Evolutionary conservation across 2,888 invertebrate species (phyloP).

Genomic region (Lasioglossum zephyrum): DNA sequence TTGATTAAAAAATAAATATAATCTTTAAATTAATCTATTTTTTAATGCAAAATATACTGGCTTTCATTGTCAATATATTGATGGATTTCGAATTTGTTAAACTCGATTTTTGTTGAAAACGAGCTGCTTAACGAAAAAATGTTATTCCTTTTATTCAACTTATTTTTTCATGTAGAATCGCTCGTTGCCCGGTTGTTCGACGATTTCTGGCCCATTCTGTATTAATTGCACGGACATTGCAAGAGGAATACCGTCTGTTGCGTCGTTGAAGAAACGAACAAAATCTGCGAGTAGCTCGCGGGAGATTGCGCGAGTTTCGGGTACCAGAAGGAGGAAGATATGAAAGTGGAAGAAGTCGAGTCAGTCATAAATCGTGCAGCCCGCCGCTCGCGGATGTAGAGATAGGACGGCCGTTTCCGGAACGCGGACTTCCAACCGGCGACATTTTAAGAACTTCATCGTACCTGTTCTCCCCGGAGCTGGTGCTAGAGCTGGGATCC

Average conservation of each 20-base stretch:
- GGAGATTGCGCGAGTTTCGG: conserved; percentile 58
- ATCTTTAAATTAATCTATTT: no score
- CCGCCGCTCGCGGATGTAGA: conserved; percentile 77
- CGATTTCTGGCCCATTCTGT: no score
- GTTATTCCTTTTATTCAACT: no score
- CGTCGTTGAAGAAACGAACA: conserved; percentile 9
- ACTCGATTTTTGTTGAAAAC: no score
- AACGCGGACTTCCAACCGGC: conserved; percentile 61
- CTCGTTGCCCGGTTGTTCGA: no score
- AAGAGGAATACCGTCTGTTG: background rate
- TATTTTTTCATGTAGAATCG: no score
- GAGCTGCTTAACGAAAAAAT: no score
- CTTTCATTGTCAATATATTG: no score
- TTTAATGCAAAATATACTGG: no score
- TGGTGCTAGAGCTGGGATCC: background rate
- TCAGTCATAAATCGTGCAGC: conserved; percentile 80
- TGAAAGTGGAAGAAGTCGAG: conserved; percentile 70
- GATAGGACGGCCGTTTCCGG: conserved; percentile 78
- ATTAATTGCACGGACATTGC: no score
- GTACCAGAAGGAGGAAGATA: conserved; percentile 60
- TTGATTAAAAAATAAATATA: no score
- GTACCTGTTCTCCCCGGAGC: conserved; percentile 22
- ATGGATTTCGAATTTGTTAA: no score
- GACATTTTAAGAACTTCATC: conserved; percentile 65
- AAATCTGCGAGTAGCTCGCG: conserved; percentile 30